Evolutionary conservation across 2,113 vertebrate genomes (phyloP).

Genomic region (Vidua chalybeata): DNA sequence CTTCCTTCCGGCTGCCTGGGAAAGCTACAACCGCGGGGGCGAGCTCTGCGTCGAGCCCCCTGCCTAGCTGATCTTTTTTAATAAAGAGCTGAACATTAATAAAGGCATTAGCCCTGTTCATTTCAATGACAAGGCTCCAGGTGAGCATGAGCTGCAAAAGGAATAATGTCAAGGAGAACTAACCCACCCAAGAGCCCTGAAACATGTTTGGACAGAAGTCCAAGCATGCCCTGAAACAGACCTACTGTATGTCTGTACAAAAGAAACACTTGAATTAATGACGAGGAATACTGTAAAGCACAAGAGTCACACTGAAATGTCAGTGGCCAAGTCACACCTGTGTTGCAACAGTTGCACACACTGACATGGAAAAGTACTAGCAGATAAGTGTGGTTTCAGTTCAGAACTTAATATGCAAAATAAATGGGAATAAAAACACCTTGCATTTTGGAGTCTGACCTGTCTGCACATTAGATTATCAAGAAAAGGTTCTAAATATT

Average conservation of each 20-base stretch:
- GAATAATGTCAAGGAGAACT: neutral
- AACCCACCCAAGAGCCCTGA: neutral
- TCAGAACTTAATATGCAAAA: neutral
- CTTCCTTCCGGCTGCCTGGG: no score
- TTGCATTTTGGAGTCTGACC: neutral
- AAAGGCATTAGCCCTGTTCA: no score
- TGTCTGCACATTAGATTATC: neutral
- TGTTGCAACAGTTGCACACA: neutral
- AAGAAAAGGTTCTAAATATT: neutral
- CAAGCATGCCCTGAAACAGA: neutral
- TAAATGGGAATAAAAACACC: neutral
- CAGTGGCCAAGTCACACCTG: neutral
- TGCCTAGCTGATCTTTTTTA: no score
- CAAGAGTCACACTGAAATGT: neutral
- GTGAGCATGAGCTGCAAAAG: neutral
- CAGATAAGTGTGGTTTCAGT: neutral
- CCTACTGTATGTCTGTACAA: neutral
- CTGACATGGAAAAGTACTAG: neutral
- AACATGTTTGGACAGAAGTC: neutral
- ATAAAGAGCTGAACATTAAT: no score
- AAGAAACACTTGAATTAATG: neutral
- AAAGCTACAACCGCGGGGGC: no score
- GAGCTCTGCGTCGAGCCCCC: no score
- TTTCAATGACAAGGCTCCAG: neutral
- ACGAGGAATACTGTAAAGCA: neutral